Percentiles rank a stretch among this genome's conserved stretches.
These are phyloP conservation scores for Dinocampus coccinellae DNA, from an alignment of 2,888 invertebrate species.

Conservation along the genomic window DNA sequence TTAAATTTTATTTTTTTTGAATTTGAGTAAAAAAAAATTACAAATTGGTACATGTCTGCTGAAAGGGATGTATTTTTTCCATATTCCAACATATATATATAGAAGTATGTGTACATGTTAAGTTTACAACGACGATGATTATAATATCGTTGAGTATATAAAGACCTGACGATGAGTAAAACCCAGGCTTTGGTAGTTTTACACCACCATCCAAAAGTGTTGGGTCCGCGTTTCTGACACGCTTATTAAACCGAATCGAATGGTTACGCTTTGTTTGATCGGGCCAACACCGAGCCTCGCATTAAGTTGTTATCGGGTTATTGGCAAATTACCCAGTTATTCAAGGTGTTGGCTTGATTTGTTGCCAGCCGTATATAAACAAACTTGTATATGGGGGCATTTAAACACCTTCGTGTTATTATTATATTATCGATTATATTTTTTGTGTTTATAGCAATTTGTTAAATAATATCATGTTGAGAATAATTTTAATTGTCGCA, in stretches of 20 bases:
- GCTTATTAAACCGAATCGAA: constrained; percentile 59
- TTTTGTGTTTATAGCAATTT: background rate
- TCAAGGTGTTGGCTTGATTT: constrained; percentile 63
- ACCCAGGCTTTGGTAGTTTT: constrained; percentile 18
- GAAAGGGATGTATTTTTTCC: background rate
- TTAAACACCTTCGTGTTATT: constrained; percentile 9
- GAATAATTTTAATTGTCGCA: constrained; percentile 13
- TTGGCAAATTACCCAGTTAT: constrained; percentile 60
- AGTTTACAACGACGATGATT: constrained; percentile 15
- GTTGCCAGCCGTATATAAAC: constrained; percentile 44
- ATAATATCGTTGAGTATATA: constrained; percentile 25
- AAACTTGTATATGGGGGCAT: constrained; percentile 8
- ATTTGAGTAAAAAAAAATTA: constrained; percentile 14
- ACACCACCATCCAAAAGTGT: constrained; percentile 29
- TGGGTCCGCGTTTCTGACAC: constrained; percentile 26
- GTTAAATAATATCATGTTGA: background rate
- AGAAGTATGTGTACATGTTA: background rate
- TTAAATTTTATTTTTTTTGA: background rate
- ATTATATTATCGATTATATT: constrained; percentile 5
- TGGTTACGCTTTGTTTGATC: constrained; percentile 64
- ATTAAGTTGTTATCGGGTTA: constrained; percentile 64
- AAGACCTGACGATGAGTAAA: constrained; percentile 28
- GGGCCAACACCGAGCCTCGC: constrained; percentile 56
- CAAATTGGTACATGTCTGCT: constrained; percentile 31
- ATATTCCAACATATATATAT: background rate